Evolutionary conservation across 2,113 vertebrate species (phyloP), one percentile per base, ranked within the genome.

Genomic region (Camelus dromedarius): DNA sequence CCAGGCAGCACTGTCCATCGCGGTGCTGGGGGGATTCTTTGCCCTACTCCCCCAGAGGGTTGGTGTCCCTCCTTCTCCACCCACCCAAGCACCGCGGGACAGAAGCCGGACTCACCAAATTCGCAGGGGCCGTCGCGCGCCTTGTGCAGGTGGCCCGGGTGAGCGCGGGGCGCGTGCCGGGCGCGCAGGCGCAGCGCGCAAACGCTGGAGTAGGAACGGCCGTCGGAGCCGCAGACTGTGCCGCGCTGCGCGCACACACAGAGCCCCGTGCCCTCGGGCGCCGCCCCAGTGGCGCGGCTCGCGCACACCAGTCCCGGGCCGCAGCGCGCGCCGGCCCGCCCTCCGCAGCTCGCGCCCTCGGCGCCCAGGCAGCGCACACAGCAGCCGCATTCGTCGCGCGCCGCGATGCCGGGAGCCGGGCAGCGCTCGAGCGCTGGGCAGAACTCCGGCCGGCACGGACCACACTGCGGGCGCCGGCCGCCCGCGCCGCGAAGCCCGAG

Each of bases 231-330:
- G n/a, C 98, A 98, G 77, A 98, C 98, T 1, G 97, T 35, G 60
- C 98, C 98, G 92, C 98, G 98, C 92, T 98, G 98, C 89, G 98
- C 97, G 91, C 98, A 98, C 89, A 98, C 95, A 77, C 98, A 98
- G 13, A 97, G 95, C 32, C 98, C 98, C 6, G 98, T 98, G 52
- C 98, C 98, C 83, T 98, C 98, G 80, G 96, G 97, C 30, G 75
- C 97, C 46, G 69, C 46, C 64, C 93, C 94, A 11, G 67, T 60
- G 64, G 96, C 62, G 50, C 85, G 97, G 95, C 98, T 98, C 0
- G 98, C 98, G 88, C 98, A 98, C 93, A 98, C 98, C 50, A 98
- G 97, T 6, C 98, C 98, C 0, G 98, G 98, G 28, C 97, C 98
- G 19, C 98, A 98, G 69, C 98, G 98, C 56, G 95, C 96, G 11